Evolutionary conservation across 2,888 invertebrate species (phyloP).

Genomic region (Amiota communis): DNA sequence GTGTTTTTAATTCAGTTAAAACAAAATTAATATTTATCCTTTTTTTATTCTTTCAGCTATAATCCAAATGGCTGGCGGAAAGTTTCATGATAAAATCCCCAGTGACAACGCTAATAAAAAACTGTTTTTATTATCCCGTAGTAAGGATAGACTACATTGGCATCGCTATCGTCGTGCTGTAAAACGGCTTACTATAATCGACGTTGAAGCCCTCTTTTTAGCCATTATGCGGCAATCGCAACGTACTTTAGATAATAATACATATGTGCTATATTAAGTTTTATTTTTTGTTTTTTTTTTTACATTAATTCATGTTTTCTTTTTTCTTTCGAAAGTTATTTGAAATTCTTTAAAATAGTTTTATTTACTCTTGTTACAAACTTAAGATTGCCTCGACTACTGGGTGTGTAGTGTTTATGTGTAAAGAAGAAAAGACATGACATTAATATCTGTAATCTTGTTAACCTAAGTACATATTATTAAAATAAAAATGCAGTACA

Average conservation of each 20-base stretch:
- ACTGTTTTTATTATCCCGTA: background rate
- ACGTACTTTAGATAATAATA: background rate
- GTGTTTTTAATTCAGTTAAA: background rate
- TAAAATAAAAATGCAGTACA: background rate
- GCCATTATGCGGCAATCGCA: conserved; percentile 1
- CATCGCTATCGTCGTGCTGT: background rate
- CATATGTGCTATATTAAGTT: conserved; percentile 5
- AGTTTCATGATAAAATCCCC: background rate
- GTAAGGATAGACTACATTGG: background rate
- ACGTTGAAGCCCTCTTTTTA: background rate
- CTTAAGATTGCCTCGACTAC: too few relatives aligned
- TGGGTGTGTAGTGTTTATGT: too few relatives aligned
- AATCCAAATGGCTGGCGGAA: conserved; percentile 7
- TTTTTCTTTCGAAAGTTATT: too few relatives aligned
- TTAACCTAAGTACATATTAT: background rate
- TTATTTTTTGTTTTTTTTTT: background rate
- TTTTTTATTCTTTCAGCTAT: background rate
- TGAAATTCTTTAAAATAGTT: too few relatives aligned
- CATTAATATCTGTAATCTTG: too few relatives aligned
- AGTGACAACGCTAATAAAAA: background rate
- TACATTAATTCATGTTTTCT: background rate
- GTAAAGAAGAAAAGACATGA: too few relatives aligned
- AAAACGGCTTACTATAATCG: background rate
- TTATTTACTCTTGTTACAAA: too few relatives aligned
- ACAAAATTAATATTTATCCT: background rate